Percentiles rank a stretch among this genome's conserved stretches.
Conservation (phyloP, 2,113 vertebrate species). For the Callorhinus ursinus region DNA sequence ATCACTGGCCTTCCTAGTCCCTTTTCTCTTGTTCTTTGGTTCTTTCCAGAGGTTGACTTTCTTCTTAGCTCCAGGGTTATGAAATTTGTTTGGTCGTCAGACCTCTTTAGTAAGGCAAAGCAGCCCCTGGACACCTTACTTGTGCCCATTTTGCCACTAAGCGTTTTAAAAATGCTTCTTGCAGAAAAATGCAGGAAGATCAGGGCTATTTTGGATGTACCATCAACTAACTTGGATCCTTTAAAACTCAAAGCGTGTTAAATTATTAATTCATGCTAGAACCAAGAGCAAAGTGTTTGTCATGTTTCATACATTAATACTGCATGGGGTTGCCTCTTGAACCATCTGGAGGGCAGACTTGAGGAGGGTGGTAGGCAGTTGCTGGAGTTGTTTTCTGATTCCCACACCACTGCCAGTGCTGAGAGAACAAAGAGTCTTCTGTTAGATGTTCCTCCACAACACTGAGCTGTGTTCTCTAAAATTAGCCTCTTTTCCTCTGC, state of each 20-base stretch:
- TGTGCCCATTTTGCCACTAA: background rate
- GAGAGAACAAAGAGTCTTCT: background rate
- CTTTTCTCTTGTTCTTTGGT: background rate
- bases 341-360: background rate
- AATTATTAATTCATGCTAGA: constrained; percentile 29
- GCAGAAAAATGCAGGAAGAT: background rate
- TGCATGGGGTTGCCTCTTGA: background rate
- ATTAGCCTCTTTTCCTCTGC: constrained; percentile 26
- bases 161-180: background rate
- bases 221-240: constrained; percentile 23
- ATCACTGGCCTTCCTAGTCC: background rate
- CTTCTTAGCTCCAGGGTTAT: background rate
- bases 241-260: background rate
- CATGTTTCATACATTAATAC: background rate
- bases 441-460: background rate
- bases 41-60: background rate
- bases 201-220: background rate
- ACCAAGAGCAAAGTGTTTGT: constrained; percentile 6
- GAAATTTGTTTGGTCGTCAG: background rate
- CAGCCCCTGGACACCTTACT: background rate
- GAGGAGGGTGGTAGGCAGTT: background rate
- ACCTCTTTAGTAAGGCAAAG: background rate
- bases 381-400: background rate
- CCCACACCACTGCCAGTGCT: background rate
- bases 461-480: background rate